Percentiles rank a stretch among this genome's conserved stretches.
phyloP scores from a whole-genome alignment of 2,113 vertebrate species.

The Dryoscopus gambensis region DNA sequence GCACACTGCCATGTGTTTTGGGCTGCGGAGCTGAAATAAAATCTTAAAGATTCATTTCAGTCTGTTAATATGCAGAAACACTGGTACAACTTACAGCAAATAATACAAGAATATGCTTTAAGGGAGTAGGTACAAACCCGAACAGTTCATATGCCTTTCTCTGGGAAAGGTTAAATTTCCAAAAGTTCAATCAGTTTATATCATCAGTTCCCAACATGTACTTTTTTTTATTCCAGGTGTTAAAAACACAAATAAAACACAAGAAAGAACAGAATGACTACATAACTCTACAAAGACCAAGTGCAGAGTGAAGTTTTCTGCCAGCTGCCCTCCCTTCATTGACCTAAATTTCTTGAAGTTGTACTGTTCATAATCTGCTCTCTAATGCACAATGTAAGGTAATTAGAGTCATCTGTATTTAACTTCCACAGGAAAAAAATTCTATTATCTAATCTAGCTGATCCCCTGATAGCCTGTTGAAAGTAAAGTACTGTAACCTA shows the following conservation, averaged over 20 bases:
- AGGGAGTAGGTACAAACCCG: background rate
- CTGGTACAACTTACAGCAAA: background rate
- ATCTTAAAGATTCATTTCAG: background rate
- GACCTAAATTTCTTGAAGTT: conserved; percentile 62
- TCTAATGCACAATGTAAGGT: conserved; percentile 63
- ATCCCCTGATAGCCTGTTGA: conserved; percentile 74
- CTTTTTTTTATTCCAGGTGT: background rate
- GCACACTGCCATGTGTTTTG: background rate
- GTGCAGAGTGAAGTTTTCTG: background rate
- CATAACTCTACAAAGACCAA: background rate
- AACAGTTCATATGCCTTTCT: background rate
- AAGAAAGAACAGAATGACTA: background rate
- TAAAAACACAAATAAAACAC: background rate
- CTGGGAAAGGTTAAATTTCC: background rate
- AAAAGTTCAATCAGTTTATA: background rate
- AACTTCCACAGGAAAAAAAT: conserved; percentile 67
- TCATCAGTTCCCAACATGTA: background rate
- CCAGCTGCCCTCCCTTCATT: background rate
- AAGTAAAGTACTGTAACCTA: conserved; percentile 79
- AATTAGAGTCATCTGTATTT: conserved; percentile 75
- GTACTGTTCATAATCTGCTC: conserved; percentile 52
- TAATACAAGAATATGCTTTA: background rate
- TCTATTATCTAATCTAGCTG: conserved; percentile 78
- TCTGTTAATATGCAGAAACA: background rate
- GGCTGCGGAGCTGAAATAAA: conserved; percentile 11